Conservation (phyloP, 2,797 vertebrate genomes). For the Lemur catta region DNA sequence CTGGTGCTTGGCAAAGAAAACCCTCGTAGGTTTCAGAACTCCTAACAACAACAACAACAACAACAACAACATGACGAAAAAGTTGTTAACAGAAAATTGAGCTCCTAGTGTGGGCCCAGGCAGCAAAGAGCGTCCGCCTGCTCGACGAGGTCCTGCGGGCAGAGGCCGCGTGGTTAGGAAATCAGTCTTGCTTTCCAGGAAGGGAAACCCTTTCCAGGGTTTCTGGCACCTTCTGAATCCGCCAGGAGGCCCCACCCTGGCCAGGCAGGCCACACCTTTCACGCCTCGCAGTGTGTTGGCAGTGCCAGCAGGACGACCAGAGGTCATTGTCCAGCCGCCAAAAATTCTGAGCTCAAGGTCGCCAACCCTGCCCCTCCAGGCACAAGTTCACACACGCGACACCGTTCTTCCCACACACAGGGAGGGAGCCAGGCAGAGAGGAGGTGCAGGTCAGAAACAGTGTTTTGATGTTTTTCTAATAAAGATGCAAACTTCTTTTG, state of each 20-base stretch:
- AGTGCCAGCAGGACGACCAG: not conserved
- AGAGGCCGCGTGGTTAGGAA: not conserved
- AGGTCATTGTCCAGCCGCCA: not conserved
- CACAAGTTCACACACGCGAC: not conserved
- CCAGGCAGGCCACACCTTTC: not conserved
- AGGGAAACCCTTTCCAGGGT: no score
- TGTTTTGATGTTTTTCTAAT: no score
- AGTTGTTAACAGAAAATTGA: not conserved
- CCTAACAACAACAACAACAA: not conserved
- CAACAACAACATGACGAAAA: not conserved
- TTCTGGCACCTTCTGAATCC: not conserved
- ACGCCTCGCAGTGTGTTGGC: rapidly evolving
- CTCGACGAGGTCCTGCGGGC: rapidly evolving
- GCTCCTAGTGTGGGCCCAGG: not conserved
- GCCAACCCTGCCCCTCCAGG: not conserved
- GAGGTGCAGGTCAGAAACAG: not conserved
- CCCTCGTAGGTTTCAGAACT: not conserved
- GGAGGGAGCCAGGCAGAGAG: not conserved
- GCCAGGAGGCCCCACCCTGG: not conserved
- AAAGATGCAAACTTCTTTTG: not conserved
- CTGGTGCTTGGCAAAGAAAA: not conserved
- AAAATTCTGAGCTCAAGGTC: not conserved
- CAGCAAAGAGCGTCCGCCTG: rapidly evolving
- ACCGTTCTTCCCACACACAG: rapidly evolving
- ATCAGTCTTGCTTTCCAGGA: not conserved